Percentiles rank a stretch among this genome's conserved stretches.
phyloP scores from a whole-genome alignment of 92 coral and sea anemone genomes.

The Zoanthus solanderi region DNA sequence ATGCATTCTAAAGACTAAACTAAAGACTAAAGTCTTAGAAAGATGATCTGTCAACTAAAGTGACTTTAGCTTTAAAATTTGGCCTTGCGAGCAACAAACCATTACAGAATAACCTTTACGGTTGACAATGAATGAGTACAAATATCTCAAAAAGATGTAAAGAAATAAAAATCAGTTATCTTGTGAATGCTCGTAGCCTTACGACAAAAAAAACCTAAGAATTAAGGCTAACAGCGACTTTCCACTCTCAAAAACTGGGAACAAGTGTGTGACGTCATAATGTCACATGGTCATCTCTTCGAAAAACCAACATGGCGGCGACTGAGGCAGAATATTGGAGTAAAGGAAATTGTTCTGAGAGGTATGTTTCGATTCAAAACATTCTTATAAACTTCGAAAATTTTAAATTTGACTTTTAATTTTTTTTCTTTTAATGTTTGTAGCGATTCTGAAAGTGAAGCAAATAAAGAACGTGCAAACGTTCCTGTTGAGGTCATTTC shows the following conservation, averaged over 20 bases:
- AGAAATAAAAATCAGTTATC: no score
- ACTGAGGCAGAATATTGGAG: constrained; percentile 41
- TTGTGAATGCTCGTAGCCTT: no score
- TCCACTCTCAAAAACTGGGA: constrained; percentile 3
- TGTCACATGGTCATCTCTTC: constrained; percentile 68
- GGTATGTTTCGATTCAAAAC: constrained; percentile 39
- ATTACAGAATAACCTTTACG: no score
- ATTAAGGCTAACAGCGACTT: no score
- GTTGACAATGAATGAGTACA: no score
- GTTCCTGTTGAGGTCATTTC: constrained; percentile 30
- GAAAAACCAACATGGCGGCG: constrained; percentile 75
- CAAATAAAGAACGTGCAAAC: constrained; percentile 16
- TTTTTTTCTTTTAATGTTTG: neutral
- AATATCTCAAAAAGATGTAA: no score
- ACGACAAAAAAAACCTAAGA: no score
- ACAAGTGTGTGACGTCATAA: constrained; percentile 40
- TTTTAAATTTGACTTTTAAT: neutral
- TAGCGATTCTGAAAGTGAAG: constrained; percentile 59
- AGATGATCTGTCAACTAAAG: no score
- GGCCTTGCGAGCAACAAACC: no score
- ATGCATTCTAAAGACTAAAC: no score
- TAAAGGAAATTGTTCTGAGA: constrained; percentile 41
- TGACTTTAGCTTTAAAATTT: no score
- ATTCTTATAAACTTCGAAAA: neutral
- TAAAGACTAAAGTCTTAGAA: no score